These are phyloP conservation scores for Armadillidium nasatum DNA, from an alignment of 1,140 invertebrate species.

Conservation along the genomic window DNA sequence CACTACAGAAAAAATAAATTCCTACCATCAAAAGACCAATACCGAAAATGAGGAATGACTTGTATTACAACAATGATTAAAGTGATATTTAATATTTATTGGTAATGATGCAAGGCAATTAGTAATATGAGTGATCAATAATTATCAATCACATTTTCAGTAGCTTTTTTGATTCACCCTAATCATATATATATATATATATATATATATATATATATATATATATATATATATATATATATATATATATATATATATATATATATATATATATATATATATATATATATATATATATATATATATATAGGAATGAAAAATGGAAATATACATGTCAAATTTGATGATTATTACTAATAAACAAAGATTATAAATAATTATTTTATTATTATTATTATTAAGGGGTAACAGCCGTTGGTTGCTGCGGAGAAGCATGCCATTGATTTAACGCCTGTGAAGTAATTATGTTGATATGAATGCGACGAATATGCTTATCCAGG, in stretches of 20 bases:
- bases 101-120: no score
- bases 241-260: background rate
- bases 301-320: background rate
- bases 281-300: background rate
- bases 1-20: no score
- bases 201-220: slow-evolving; percentile 4
- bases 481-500: slow-evolving; percentile 43
- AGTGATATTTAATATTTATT: no score
- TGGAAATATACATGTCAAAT: no score
- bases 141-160: no score
- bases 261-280: slow-evolving; percentile 12
- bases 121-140: no score
- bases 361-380: background rate
- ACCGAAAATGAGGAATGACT: no score
- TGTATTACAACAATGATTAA: no score
- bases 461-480: slow-evolving; percentile 29
- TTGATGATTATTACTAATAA: no score
- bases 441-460: background rate
- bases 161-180: no score
- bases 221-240: slow-evolving; percentile 9
- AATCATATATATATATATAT: background rate
- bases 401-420: background rate
- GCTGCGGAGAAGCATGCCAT: background rate
- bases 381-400: background rate
- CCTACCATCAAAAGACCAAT: no score